A percentile compares a stretch with the other conserved stretches of the same genome.
phyloP scores from a whole-genome alignment of 1,140 invertebrate species.

The Homalodisca vitripennis region DNA sequence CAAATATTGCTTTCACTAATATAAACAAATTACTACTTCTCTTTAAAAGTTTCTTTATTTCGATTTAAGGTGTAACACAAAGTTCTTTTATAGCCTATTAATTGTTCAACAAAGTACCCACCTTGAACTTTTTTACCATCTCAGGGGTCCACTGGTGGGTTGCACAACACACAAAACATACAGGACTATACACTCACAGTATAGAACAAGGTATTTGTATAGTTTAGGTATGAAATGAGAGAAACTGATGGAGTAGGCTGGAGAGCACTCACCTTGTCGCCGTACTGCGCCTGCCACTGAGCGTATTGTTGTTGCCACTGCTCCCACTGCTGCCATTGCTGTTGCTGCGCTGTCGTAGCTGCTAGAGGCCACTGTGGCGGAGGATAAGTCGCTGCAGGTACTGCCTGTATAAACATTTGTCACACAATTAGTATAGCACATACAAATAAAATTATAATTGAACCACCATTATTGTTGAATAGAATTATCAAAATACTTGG shows the following conservation, averaged over 20 bases:
- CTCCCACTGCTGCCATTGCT: slow-evolving; percentile 80
- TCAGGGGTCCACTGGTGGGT: slow-evolving; percentile 20
- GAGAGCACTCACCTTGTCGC: slow-evolving; percentile 61
- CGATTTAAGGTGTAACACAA: too few species aligned
- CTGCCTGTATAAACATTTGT: slow-evolving; percentile 4
- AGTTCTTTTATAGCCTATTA: too few species aligned
- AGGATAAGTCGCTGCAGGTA: not conserved
- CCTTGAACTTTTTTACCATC: slow-evolving; percentile 18
- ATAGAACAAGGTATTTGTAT: too few species aligned
- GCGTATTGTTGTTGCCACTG: slow-evolving; percentile 82
- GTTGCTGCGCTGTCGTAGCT: slow-evolving; percentile 72
- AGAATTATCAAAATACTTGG: not conserved
- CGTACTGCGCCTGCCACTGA: slow-evolving; percentile 80
- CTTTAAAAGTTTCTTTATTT: too few species aligned
- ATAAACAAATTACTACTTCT: too few species aligned
- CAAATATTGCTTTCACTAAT: too few species aligned
- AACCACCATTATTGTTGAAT: too few species aligned
- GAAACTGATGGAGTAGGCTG: not conserved
- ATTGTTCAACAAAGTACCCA: too few species aligned
- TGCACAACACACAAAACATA: slow-evolving; percentile 23
- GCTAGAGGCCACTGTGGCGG: slow-evolving; percentile 42
- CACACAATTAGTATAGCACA: not conserved
- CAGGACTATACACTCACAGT: not conserved
- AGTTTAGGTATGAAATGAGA: not conserved
- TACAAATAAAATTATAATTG: not conserved